Conservation (phyloP, 1,140 invertebrate genomes). For the Branchinecta lindahli region DNA sequence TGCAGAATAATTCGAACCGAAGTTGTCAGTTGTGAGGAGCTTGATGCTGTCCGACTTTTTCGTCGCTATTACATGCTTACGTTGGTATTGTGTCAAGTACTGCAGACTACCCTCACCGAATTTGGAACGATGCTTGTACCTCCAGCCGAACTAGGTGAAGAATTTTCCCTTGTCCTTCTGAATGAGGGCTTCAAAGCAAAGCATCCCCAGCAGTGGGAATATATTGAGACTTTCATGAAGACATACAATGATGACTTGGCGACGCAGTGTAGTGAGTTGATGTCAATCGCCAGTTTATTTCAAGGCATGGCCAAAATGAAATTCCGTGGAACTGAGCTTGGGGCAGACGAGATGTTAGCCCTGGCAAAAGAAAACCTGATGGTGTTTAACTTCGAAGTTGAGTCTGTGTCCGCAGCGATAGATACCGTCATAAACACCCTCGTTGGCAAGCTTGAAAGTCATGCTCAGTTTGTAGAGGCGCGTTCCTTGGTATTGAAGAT, state of each 20-base stretch:
- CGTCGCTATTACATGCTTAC: neutral
- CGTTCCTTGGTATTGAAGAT: neutral
- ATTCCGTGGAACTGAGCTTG: neutral
- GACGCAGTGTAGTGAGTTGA: neutral
- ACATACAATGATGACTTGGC: slow-evolving; percentile 5
- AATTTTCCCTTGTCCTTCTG: neutral
- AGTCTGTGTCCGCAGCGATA: neutral
- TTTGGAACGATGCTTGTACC: neutral
- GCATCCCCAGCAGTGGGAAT: neutral
- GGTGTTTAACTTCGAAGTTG: neutral
- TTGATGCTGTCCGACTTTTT: neutral
- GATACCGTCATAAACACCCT: neutral
- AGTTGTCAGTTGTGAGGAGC: neutral
- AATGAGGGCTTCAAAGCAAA: neutral
- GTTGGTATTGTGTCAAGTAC: neutral
- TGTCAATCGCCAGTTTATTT: neutral
- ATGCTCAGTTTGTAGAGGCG: neutral
- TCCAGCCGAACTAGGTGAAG: neutral
- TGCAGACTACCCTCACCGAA: neutral
- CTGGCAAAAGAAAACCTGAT: neutral
- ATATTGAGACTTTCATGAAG: neutral
- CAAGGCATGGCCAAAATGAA: neutral
- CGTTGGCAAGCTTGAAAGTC: neutral
- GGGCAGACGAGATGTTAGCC: neutral
- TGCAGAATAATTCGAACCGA: neutral